Evolutionary conservation across 2,888 invertebrate genomes (phyloP), one percentile per base, ranked within the genome.

Genomic region (Andrena fulva): DNA sequence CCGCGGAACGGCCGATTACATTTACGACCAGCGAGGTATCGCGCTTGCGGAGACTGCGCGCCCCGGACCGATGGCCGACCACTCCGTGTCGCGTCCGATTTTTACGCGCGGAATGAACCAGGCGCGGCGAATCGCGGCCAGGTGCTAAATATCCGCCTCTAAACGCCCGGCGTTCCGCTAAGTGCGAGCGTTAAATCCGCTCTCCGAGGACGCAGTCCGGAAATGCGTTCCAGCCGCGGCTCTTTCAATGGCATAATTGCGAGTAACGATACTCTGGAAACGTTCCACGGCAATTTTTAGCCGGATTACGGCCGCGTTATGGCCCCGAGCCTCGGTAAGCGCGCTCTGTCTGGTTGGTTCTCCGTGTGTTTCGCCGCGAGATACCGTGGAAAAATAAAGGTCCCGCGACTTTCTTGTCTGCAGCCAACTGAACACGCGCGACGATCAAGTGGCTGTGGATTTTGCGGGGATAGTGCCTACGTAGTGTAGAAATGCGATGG

Each of bases 1-100:
- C 52, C 78, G 67, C 31, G 75, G 63, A 84, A 87, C 68, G 82
- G 77, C 62, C 87, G 87, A 88, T 89, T 87, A 84, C 88, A 82
- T 87, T 84, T 84, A 84, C 62, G 75, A 71, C 59, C 42, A 48
- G 16, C 63, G 64, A 66, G 56, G 70, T 75, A 82, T 27, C 52
- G 20, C 42, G 24, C 20, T 27, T 16, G 16, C 10, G 6, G 27
- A 20, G 42, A 0, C 16, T 8, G 20, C 6, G 20, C 12, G 24
- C 16, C 33, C 33, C 7, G n/a, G 12, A 54, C 54, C 54, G 54
- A 50, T 29, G 33, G 59, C 35, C 48, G 7, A 8, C 50, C 35
- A 31, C 24, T 12, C 8, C 2, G 33, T 12, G 27, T 33, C 20
- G 5, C 42, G 10, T 27, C 12, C 20, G 60, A 71, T 77, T 76